Evolutionary conservation across 2,797 vertebrate genomes (phyloP), one percentile per base, ranked within the genome.

Genomic region (Neosalanx taihuensis): DNA sequence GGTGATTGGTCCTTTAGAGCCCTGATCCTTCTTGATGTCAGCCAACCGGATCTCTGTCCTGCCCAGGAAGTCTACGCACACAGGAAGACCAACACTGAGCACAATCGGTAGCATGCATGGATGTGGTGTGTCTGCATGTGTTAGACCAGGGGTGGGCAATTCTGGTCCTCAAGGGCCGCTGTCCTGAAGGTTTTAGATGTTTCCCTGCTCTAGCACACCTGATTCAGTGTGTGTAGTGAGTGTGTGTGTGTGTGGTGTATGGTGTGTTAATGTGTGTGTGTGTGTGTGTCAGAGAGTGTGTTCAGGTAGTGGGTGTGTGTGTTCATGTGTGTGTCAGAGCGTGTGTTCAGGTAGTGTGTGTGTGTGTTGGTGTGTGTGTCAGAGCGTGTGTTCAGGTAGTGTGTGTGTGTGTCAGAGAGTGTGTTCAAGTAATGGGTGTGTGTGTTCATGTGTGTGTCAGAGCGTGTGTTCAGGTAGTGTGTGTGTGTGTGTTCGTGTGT

Each of bases 21-120:
- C 97, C 91, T 99, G 97, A 89, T 99, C 97, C 89, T 95, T 98
- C 91, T 98, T 99, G 83, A 99, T 99, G 83, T 99, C 97, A 0
- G 97, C 95, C 89, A 99, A 92, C 3, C 97, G 95, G 89, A 99
- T 99, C 90, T 99, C 97, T 17, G 97, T 99, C 87, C 97, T 94
- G 72, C 97, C 97, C 83, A 99, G 83, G 86, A 99, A 99, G 87
- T 99, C 97, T 99, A 79, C 49, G 92, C 58, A 61, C 20, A 61
- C 59, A 61, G 57, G 57, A 26, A n/a, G 57, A 37, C 41, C 41
- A 46, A 46, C 41, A 46, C 41, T 46, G 41, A 46, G 12, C 7
- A 46, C 41, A 46, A 12, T 9, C 7, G 12, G 41, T 46, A 46
- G 41, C 7, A 6, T 12, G 41, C 13, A 12, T 46, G 41, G 13